Base-by-base conservation (phyloP, 2,113 vertebrate species). In the Myotis lucifugus region DNA sequence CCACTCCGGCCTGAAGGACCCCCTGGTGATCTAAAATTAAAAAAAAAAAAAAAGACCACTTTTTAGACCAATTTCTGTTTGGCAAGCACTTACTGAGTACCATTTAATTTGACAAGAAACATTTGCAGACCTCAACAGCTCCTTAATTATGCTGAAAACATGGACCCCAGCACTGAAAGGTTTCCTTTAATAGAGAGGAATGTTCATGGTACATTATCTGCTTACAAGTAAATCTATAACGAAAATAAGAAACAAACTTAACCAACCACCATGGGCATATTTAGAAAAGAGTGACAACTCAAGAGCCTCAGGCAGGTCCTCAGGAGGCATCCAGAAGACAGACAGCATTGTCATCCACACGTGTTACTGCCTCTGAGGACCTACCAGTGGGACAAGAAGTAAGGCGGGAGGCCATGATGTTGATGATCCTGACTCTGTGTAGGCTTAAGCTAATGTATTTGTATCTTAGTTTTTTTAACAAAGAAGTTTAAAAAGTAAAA, bases 1-100 rank as follows among this genome's bases (percentile, higher is more conserved):
- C 99, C 99, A 27, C 99, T 99, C 86, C 99, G 98, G 5, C 99
- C 99, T 0, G 99, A 99, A 21, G 99, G 99, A 32, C 99, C 99
- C 0, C 99, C 99, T 3, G 99, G 50, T 0, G 98, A 98, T 94
- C 99, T 99, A 96, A 70, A 98, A 93, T 1, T 34, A 29, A 11
- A 27, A 61, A 88, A 42, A 25, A 18, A 66, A 34, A 9, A 23
- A 2, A n/a, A n/a, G 5, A 40, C 2, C 5, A n/a, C 14, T 25
- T 50, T 40, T 56, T 48, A 37, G n/a, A 34, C 25, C 10, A 1
- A 50, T 32, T 79, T 86, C 29, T 54, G 13, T 73, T 32, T 73
- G 21, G 3, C 14, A 34, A 83, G 52, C 21, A 78, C 32, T 81
- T 27, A 48, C 37, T 42, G 29, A 25, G 17, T 3, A n/a, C 29